Evolutionary conservation across 2,888 invertebrate species (phyloP).

Genomic region (Cataglyphis albicans): DNA sequence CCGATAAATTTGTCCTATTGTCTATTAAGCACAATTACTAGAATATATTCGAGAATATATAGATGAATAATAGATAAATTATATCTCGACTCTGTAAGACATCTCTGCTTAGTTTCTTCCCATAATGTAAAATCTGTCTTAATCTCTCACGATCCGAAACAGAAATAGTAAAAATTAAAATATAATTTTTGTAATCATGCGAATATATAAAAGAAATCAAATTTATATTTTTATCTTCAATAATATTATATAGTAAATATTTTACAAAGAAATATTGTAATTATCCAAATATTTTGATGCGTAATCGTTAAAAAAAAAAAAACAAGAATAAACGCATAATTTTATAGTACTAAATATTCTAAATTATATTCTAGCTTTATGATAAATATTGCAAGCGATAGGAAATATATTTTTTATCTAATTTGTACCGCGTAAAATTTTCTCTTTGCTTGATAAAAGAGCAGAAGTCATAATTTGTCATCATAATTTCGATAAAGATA

Average conservation of each 20-base stretch:
- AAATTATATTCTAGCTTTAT: background rate
- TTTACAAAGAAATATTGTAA: too few relatives aligned
- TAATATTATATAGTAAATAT: too few relatives aligned
- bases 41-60: background rate
- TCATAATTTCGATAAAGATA: background rate
- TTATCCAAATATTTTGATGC: too few relatives aligned
- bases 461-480: background rate
- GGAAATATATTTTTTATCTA: too few relatives aligned
- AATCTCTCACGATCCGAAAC: background rate
- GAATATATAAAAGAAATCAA: too few relatives aligned
- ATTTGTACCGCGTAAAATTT: too few relatives aligned
- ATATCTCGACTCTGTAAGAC: background rate
- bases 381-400: background rate
- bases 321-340: too few relatives aligned
- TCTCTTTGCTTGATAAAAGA: background rate
- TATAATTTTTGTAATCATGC: too few relatives aligned
- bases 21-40: background rate
- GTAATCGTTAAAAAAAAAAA: too few relatives aligned
- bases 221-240: too few relatives aligned
- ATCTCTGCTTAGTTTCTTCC: background rate
- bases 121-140: background rate
- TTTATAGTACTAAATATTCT: too few relatives aligned
- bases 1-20: background rate
- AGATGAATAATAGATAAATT: background rate
- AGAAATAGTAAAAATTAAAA: too few relatives aligned